A percentile compares a stretch with the other conserved stretches of the same genome.
Evolutionary conservation across 2,113 vertebrate genomes (phyloP).

Genomic region (Macquaria australasica): DNA sequence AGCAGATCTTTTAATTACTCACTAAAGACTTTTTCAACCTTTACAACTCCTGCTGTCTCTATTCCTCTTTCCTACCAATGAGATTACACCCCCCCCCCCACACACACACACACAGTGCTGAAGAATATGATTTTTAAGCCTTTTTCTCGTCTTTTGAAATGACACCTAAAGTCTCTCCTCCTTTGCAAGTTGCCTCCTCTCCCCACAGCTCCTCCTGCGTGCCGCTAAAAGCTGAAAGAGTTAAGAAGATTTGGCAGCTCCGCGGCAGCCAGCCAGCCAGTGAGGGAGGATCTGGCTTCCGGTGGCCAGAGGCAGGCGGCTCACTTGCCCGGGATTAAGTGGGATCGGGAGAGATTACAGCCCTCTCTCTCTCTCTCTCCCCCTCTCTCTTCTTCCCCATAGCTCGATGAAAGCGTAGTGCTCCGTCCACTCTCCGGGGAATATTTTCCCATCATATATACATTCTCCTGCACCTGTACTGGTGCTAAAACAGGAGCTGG

Average conservation of each 20-base stretch:
- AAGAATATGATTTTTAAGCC: neutral
- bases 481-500: constrained; percentile 26
- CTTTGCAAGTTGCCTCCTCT: neutral
- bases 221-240: constrained; percentile 67
- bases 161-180: neutral
- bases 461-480: constrained; percentile 13
- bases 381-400: constrained; percentile 37
- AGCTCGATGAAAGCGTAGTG: constrained; percentile 30
- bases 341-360: constrained; percentile 85
- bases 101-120: too few species aligned
- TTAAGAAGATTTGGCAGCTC: constrained; percentile 81
- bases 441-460: constrained; percentile 16
- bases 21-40: too few species aligned
- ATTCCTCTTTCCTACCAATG: too few species aligned
- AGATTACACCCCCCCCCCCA: neutral
- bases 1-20: constrained; percentile 14
- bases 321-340: constrained; percentile 83
- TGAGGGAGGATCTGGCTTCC: constrained; percentile 67
- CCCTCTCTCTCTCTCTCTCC: constrained; percentile 44
- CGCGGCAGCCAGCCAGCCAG: constrained; percentile 50
- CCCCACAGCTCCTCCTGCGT: constrained; percentile 39
- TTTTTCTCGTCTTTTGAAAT: neutral
- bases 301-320: constrained; percentile 66
- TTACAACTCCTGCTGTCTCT: neutral
- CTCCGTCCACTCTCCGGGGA: constrained; percentile 34